phyloP scores from a whole-genome alignment of 2,888 invertebrate genomes.

The Chrysotoxum bicinctum region DNA sequence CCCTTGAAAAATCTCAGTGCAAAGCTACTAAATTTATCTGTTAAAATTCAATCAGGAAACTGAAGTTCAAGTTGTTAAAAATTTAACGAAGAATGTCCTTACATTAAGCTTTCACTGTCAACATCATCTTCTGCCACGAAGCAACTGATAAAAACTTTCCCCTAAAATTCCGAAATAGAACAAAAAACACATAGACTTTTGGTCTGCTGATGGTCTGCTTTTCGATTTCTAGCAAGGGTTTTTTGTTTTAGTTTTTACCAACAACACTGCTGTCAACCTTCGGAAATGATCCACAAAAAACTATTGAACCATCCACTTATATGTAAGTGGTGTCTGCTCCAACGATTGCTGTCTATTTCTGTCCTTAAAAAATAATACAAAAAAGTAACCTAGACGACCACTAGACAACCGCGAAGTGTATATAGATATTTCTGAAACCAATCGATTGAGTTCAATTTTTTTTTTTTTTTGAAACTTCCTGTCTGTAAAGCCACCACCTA shows the following conservation, averaged over 20 bases:
- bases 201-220: neutral
- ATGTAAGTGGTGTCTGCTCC: conserved; percentile 25
- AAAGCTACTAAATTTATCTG: neutral
- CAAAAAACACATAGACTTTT: neutral
- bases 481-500: conserved; percentile 22
- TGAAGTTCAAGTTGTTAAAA: neutral
- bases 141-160: conserved; percentile 2
- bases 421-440: conserved; percentile 39
- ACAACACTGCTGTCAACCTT: conserved; percentile 22
- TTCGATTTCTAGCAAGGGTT: neutral
- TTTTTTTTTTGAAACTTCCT: conserved; percentile 40
- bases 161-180: neutral
- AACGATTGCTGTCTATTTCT: neutral
- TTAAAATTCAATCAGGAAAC: neutral
- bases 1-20: neutral
- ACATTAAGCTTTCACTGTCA: neutral
- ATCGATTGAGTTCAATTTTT: conserved; percentile 52
- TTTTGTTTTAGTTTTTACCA: neutral
- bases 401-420: conserved; percentile 58
- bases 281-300: conserved; percentile 36
- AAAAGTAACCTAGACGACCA: conserved; percentile 9
- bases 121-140: neutral
- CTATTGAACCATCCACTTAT: conserved; percentile 33
- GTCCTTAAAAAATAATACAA: neutral
- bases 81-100: neutral